These are phyloP conservation scores for Medauroidea extradentata DNA, from an alignment of 1,140 invertebrate species.

Conservation along the genomic window DNA sequence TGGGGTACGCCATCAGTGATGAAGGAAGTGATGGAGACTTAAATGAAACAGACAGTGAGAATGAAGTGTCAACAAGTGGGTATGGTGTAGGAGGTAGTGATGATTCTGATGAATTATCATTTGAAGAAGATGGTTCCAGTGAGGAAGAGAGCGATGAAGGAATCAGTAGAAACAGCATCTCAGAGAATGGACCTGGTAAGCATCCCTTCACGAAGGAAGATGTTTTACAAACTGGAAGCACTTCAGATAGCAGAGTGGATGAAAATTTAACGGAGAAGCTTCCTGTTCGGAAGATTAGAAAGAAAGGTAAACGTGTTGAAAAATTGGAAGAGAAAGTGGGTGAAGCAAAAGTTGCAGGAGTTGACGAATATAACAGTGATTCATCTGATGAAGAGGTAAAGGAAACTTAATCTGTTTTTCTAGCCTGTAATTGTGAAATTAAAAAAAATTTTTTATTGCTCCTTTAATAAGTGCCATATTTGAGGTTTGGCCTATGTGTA, in stretches of 20 bases:
- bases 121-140: constrained; percentile 20
- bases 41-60: constrained; percentile 15
- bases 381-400: constrained; percentile 82
- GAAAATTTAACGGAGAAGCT: constrained; percentile 27
- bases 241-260: background rate
- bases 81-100: constrained; percentile 32
- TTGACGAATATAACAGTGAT: constrained; percentile 68
- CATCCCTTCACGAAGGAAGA: background rate
- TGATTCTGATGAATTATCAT: constrained; percentile 22
- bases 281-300: constrained; percentile 14
- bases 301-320: constrained; percentile 14
- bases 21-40: background rate
- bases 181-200: constrained; percentile 7
- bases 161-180: background rate
- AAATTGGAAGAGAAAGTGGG: constrained; percentile 8
- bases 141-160: constrained; percentile 12
- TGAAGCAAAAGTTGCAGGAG: constrained; percentile 25
- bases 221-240: background rate
- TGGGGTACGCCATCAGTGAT: too few species aligned
- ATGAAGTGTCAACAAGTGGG: constrained; percentile 13
- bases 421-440: background rate
- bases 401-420: background rate
- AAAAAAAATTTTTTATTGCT: too few species aligned
- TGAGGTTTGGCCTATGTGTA: too few species aligned
- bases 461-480: too few species aligned